Percentiles rank a stretch among this genome's conserved stretches.
Evolutionary conservation across 2,888 invertebrate species (phyloP).

Genomic region (Proisotoma minuta): DNA sequence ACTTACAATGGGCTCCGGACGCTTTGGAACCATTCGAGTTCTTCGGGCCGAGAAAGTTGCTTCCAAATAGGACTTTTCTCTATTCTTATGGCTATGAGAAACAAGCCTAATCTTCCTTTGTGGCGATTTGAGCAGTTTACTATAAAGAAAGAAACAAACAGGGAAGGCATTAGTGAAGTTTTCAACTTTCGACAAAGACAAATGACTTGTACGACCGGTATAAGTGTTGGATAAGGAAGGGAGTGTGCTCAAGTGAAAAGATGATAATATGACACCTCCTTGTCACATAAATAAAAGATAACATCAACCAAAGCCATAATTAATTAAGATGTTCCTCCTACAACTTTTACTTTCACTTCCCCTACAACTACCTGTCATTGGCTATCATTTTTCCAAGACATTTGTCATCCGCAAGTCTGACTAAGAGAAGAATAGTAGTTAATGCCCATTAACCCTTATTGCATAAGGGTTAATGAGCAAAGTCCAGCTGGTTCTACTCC

Average conservation of each 20-base stretch:
- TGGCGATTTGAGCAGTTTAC: conserved; percentile 11
- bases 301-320: conserved; percentile 12
- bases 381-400: neutral
- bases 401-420: neutral
- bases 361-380: neutral
- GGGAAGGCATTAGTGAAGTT: neutral
- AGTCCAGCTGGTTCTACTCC: too few species aligned
- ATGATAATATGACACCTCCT: conserved; percentile 10
- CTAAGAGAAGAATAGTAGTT: neutral
- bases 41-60: conserved; percentile 12
- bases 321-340: conserved; percentile 1
- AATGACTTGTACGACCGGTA: conserved; percentile 13
- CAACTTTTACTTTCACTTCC: neutral
- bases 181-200: conserved; percentile 9
- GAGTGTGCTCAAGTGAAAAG: conserved; percentile 13
- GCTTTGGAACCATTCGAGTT: conserved; percentile 7
- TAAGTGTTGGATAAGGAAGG: conserved; percentile 1
- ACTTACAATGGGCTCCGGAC: conserved; percentile 4
- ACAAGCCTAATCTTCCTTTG: conserved; percentile 20
- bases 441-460: neutral
- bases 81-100: conserved; percentile 17
- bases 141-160: conserved; percentile 10
- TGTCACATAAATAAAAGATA: conserved; percentile 7
- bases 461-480: neutral
- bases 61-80: conserved; percentile 16